phyloP scores from a whole-genome alignment of 53 echinoderm and acorn worm genomes.

The Echinarachnius parma region DNA sequence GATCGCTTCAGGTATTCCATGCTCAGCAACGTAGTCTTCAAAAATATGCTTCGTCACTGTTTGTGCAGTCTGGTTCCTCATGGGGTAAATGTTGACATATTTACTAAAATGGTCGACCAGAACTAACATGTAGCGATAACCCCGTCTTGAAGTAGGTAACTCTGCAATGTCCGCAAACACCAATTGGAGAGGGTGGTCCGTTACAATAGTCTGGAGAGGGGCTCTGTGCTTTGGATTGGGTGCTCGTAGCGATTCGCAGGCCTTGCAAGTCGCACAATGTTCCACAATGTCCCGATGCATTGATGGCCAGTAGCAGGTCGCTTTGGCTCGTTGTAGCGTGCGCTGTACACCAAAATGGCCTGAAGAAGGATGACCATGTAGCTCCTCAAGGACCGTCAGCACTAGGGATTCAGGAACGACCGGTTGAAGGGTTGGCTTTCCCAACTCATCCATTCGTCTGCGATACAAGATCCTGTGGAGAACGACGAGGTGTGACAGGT shows the following conservation, averaged over 20 bases:
- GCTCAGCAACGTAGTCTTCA: slow-evolving; percentile 32
- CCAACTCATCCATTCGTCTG: neutral
- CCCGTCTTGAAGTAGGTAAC: slow-evolving; percentile 22
- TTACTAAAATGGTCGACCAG: slow-evolving; percentile 45
- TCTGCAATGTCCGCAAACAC: slow-evolving; percentile 46
- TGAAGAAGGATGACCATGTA: too few species aligned
- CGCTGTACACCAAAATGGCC: too few species aligned
- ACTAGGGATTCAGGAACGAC: slow-evolving; percentile 17
- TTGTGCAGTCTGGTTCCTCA: slow-evolving; percentile 41
- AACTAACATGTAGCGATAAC: slow-evolving; percentile 35
- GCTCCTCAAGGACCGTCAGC: neutral
- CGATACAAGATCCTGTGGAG: neutral
- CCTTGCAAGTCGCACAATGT: slow-evolving; percentile 1
- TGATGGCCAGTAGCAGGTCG: slow-evolving; percentile 3
- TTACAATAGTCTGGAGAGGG: slow-evolving; percentile 6
- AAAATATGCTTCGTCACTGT: slow-evolving; percentile 31
- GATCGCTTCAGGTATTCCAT: slow-evolving; percentile 37
- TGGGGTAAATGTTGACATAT: slow-evolving; percentile 43
- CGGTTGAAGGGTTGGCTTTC: neutral
- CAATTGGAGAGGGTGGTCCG: too few species aligned
- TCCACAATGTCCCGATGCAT: slow-evolving; percentile 20
- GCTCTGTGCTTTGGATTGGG: slow-evolving; percentile 17
- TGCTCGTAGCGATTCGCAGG: slow-evolving; percentile 25
- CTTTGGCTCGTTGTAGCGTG: too few species aligned
- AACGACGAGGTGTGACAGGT: too few species aligned